A percentile compares a stretch with the other conserved stretches of the same genome.
Conservation (phyloP, 2,113 vertebrate genomes). For the Scomber colias region DNA sequence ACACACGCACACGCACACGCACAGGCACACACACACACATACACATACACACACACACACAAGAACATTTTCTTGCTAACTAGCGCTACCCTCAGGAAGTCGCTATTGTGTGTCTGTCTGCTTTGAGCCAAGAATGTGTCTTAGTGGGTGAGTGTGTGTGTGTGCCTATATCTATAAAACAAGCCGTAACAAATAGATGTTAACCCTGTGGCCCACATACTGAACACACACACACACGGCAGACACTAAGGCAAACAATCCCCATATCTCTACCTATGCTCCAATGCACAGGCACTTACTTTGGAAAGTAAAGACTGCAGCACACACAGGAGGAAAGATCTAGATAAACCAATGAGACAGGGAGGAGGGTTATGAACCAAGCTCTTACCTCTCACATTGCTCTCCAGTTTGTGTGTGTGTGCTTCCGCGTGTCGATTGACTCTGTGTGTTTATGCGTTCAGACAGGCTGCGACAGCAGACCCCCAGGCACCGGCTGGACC, state of each 20-base stretch:
- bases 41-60: conserved; percentile 48
- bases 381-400: conserved; percentile 87
- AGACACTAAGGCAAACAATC: conserved; percentile 59
- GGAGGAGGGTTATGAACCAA: conserved; percentile 66
- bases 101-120: conserved; percentile 75
- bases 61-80: conserved; percentile 69
- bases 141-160: conserved; percentile 43
- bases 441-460: conserved; percentile 77
- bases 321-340: conserved; percentile 74
- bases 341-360: conserved; percentile 65
- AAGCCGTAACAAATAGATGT: conserved; percentile 71
- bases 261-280: conserved; percentile 50
- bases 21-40: conserved; percentile 42
- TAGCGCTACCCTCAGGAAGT: conserved; percentile 75
- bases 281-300: conserved; percentile 57
- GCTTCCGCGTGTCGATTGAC: conserved; percentile 70
- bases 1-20: neutral
- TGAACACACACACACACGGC: conserved; percentile 31
- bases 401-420: conserved; percentile 70
- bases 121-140: conserved; percentile 71
- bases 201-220: conserved; percentile 61
- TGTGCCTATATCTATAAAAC: conserved; percentile 56
- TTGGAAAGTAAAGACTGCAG: conserved; percentile 74
- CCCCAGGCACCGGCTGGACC: conserved; percentile 88
- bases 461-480: conserved; percentile 86